Conservation (phyloP, 2,888 invertebrate species). For the Caenorhabditis doughertyi region DNA sequence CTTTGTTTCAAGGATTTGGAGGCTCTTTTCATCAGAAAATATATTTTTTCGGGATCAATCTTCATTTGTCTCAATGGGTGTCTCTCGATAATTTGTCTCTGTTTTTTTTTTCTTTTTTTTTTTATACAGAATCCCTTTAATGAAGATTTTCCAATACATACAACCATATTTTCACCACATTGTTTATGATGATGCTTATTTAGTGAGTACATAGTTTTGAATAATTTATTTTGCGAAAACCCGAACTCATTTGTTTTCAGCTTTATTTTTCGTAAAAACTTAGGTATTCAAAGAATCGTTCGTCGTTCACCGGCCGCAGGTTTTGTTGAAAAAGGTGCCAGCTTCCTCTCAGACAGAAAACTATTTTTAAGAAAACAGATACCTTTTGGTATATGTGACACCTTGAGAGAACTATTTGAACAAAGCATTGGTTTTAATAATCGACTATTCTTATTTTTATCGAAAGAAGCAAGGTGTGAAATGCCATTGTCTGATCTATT, state of each 20-base stretch:
- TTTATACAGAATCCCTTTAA: not conserved
- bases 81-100: constrained; percentile 26
- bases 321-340: not conserved
- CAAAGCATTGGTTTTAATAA: not conserved
- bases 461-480: not conserved
- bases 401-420: not conserved
- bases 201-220: constrained; percentile 38
- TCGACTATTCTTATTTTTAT: not conserved
- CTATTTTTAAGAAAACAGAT: not conserved
- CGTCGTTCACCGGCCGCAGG: not conserved
- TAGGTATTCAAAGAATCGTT: not conserved
- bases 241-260: constrained; percentile 17
- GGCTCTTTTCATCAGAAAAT: constrained; percentile 21
- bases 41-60: constrained; percentile 30
- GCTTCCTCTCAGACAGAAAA: not conserved
- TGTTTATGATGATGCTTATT: not conserved
- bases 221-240: constrained; percentile 25
- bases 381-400: not conserved
- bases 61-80: constrained; percentile 36
- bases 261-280: not conserved
- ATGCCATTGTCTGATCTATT: not conserved
- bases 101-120: not conserved
- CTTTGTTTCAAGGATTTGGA: not conserved
- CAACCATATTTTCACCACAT: not conserved
- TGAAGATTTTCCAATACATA: not conserved